Conservation (phyloP, 2,797 vertebrate genomes). For the Sebastes variabilis region DNA sequence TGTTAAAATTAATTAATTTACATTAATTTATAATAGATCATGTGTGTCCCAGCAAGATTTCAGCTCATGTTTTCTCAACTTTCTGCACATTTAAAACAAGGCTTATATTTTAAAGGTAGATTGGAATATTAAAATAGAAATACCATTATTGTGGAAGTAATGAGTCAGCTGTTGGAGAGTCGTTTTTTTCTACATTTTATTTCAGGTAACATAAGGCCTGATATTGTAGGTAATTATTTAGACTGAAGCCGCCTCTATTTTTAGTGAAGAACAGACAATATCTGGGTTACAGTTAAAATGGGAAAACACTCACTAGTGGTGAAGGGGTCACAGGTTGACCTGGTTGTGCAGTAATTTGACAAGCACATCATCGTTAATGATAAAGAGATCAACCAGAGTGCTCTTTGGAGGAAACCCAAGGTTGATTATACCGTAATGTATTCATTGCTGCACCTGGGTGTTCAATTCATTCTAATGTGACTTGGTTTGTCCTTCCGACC, state of each 20-base stretch:
- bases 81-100: not conserved
- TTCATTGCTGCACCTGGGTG: not conserved
- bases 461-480: not conserved
- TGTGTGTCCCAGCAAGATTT: not conserved
- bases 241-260: not conserved
- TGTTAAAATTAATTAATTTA: not conserved
- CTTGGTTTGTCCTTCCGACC: not conserved
- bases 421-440: not conserved
- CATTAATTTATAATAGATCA: not conserved
- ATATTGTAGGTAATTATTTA: not conserved
- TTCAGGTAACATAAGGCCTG: not conserved
- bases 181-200: not conserved
- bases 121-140: not conserved
- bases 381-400: not conserved
- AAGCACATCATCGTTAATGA: not conserved
- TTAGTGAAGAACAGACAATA: not conserved
- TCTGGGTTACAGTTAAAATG: not conserved
- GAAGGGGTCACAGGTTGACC: not conserved
- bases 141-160: not conserved
- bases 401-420: not conserved
- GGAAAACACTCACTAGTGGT: not conserved
- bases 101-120: not conserved
- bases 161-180: not conserved
- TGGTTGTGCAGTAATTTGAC: not conserved
- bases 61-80: not conserved